Evolutionary conservation across 2,888 invertebrate species (phyloP), one percentile per base, ranked within the genome.

Genomic region (Dascillus cervinus): DNA sequence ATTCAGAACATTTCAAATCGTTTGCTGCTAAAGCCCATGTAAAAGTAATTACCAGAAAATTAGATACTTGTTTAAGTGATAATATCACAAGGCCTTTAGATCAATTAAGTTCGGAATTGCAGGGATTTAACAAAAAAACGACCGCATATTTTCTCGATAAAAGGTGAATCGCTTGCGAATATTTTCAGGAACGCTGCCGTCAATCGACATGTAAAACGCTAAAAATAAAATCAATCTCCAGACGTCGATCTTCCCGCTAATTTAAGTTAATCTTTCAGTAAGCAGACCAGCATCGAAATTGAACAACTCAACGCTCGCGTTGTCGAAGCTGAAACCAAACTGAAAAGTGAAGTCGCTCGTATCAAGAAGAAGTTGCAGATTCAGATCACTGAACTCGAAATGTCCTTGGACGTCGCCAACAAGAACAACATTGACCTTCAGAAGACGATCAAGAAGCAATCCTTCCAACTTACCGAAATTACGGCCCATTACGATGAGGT

Each of bases 281-380:
- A 95, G 73, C 91, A 91, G 74, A 89, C 92, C 66, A 87, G 90
- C 75, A 91, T 95, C 66, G 95, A 96, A 74, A 92, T 96, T 65
- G 95, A 95, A 72, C 90, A 92, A 69, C 73, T 95, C 69, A 90
- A 75, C 65, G 88, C 91, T 56, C 91, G 95, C 56, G 86, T 96
- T 52, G 87, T 91, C 42, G 95, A 96, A 65, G 92, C 94, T 45
- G 95, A 96, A 71, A 91, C 90, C 51, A 89, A 82, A 67, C 74
- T 96, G 67, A 94, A 94, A 79, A 83, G 91, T 56, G 95, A 96
- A 69, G 89, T 96, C 34, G 78, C 81, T 48, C 89, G 95, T 70
- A 88, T 96, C 73, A 95, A 95, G 85, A 96, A 96, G 91, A 96
- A 96, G 86, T 74, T 94, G 65, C 94, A 94, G 72, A 87, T 94